Conservation (phyloP, 1,140 invertebrate species). For the Drosophila sturtevanti region DNA sequence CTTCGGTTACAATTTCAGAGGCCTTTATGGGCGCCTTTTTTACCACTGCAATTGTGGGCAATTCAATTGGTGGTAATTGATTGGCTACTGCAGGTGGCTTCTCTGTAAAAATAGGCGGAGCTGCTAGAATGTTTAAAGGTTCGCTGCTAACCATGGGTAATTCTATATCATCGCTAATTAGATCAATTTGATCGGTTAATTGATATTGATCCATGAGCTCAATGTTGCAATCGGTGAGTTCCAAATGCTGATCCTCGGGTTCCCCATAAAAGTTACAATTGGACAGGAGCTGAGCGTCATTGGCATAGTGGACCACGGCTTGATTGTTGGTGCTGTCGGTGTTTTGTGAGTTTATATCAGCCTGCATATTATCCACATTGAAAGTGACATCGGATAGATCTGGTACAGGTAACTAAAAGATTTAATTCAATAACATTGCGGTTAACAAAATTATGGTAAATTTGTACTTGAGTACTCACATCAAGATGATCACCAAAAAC, state of each 20-base stretch:
- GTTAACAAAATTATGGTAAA: background rate
- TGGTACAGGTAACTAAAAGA: slow-evolving; percentile 44
- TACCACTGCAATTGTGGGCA: slow-evolving; percentile 65
- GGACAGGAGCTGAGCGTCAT: slow-evolving; percentile 68
- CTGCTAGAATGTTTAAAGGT: slow-evolving; percentile 59
- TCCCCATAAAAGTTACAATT: slow-evolving; percentile 59
- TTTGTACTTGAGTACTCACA: slow-evolving; percentile 45
- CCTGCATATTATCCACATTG: slow-evolving; percentile 56
- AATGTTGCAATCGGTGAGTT: slow-evolving; percentile 75
- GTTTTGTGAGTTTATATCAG: slow-evolving; percentile 17
- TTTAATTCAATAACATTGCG: background rate
- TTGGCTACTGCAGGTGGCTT: slow-evolving; percentile 29
- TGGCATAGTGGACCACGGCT: slow-evolving; percentile 56
- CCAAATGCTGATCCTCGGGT: slow-evolving; percentile 49
- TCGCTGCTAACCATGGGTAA: slow-evolving; percentile 56
- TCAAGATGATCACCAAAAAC: slow-evolving; percentile 72
- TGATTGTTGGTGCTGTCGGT: slow-evolving; percentile 19
- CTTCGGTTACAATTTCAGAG: slow-evolving; percentile 55
- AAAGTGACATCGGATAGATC: slow-evolving; percentile 56
- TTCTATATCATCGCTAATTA: slow-evolving; percentile 71
- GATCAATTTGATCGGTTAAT: slow-evolving; percentile 72
- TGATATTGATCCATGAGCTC: slow-evolving; percentile 79
- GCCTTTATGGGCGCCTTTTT: slow-evolving; percentile 64
- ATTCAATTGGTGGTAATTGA: slow-evolving; percentile 60
- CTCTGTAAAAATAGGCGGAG: slow-evolving; percentile 46